These are phyloP conservation scores for Murina feae DNA, from an alignment of 2,113 vertebrate genomes.

Conservation along the genomic window DNA sequence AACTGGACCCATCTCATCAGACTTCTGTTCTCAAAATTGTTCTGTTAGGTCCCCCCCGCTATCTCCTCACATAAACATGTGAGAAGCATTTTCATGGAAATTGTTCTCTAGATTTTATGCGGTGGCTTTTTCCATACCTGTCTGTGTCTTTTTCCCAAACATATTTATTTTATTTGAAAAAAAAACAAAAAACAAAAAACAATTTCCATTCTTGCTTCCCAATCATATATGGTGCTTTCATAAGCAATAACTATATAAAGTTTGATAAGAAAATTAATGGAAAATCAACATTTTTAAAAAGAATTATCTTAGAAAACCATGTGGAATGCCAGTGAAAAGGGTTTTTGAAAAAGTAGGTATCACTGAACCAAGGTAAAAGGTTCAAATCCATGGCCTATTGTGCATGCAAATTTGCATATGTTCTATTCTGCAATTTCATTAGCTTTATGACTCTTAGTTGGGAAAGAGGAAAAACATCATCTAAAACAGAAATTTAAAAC, in stretches of 20 bases:
- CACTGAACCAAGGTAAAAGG: neutral
- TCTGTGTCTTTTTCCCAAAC: neutral
- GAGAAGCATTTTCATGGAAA: neutral
- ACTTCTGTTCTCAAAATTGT: neutral
- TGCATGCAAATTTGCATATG: neutral
- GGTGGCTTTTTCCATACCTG: neutral
- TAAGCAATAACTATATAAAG: neutral
- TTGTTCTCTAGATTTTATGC: neutral
- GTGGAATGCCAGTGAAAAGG: neutral
- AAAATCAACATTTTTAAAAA: neutral
- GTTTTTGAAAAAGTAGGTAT: neutral
- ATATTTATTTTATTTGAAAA: neutral
- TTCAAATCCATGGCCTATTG: neutral
- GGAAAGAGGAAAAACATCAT: neutral
- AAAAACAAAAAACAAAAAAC: neutral
- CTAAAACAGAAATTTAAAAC: slow-evolving; percentile 22
- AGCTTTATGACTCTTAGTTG: neutral
- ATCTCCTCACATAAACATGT: neutral
- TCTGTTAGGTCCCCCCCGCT: neutral
- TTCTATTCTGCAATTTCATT: slow-evolving; percentile 9
- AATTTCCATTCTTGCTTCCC: neutral
- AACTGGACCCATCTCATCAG: neutral
- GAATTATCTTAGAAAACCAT: neutral
- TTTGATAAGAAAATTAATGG: neutral
- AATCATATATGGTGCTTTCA: neutral